Evolutionary conservation across 1,140 invertebrate species (phyloP).

Genomic region (Teleogryllus occipitalis): DNA sequence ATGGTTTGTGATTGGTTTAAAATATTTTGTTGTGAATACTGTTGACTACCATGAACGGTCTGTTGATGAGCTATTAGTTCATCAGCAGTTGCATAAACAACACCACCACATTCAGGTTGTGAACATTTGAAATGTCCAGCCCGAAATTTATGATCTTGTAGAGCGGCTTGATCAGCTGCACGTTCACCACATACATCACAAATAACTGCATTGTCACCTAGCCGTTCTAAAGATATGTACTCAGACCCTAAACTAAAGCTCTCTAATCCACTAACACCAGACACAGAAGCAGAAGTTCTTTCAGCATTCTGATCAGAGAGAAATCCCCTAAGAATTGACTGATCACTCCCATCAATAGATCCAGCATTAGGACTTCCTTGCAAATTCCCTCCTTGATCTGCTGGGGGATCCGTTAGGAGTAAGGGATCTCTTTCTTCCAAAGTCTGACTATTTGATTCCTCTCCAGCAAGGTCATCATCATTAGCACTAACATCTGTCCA

Average conservation of each 20-base stretch:
- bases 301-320: not conserved
- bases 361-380: not conserved
- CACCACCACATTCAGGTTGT: conserved; percentile 35
- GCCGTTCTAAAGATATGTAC: conserved; percentile 39
- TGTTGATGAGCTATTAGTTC: conserved; percentile 38
- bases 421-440: conserved; percentile 16
- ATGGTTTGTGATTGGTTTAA: conserved; percentile 27
- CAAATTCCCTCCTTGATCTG: not conserved
- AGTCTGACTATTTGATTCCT: not conserved
- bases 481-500: conserved; percentile 4
- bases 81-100: conserved; percentile 33
- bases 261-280: conserved; percentile 6
- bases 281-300: not conserved
- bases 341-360: conserved; percentile 4
- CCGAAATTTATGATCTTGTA: conserved; percentile 38
- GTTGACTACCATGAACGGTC: conserved; percentile 34
- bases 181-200: conserved; percentile 42
- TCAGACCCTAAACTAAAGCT: conserved; percentile 27
- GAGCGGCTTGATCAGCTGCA: conserved; percentile 36
- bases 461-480: conserved; percentile 1
- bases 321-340: conserved; percentile 7
- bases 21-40: conserved; percentile 30
- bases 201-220: conserved; percentile 37
- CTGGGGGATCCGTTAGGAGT: not conserved
- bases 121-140: conserved; percentile 42